Conservation (phyloP, 1,140 invertebrate species). For the Thaumatotibia leucotreta region DNA sequence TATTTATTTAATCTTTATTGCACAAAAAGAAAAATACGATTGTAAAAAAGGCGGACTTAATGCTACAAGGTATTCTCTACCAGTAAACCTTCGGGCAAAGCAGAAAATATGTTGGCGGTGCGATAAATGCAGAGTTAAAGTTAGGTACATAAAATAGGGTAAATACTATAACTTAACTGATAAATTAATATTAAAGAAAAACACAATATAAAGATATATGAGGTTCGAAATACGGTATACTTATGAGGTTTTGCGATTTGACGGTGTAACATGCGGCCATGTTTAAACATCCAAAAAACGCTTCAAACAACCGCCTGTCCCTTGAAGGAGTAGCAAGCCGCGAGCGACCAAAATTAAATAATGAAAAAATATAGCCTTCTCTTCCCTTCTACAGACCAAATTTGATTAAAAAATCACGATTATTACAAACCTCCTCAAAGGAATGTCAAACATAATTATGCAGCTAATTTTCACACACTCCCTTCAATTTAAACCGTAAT, state of each 20-base stretch:
- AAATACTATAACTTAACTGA: no score
- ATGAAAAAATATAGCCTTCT: slow-evolving; percentile 74
- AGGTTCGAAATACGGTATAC: no score
- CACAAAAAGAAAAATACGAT: no score
- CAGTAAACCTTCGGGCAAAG: no score
- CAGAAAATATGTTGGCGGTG: no score
- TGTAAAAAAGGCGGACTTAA: no score
- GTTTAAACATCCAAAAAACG: slow-evolving; percentile 60
- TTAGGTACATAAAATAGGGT: no score
- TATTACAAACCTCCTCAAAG: slow-evolving; percentile 63
- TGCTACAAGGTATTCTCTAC: no score
- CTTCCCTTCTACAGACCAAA: slow-evolving; percentile 71
- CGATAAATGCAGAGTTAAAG: no score
- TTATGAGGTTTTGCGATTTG: background rate
- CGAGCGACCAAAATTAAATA: slow-evolving; percentile 73
- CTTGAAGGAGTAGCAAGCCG: slow-evolving; percentile 64
- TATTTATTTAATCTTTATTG: no score
- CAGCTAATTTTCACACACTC: slow-evolving; percentile 15
- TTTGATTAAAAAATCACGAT: slow-evolving; percentile 77
- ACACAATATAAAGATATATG: no score
- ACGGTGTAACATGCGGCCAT: slow-evolving; percentile 33
- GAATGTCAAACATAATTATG: slow-evolving; percentile 31
- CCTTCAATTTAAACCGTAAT: slow-evolving; percentile 24
- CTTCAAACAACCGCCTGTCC: slow-evolving; percentile 61
- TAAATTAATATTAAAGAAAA: no score